Percentiles rank a stretch among this genome's conserved stretches.
phyloP scores from a whole-genome alignment of 2,113 vertebrate species.

The Murina feae region DNA sequence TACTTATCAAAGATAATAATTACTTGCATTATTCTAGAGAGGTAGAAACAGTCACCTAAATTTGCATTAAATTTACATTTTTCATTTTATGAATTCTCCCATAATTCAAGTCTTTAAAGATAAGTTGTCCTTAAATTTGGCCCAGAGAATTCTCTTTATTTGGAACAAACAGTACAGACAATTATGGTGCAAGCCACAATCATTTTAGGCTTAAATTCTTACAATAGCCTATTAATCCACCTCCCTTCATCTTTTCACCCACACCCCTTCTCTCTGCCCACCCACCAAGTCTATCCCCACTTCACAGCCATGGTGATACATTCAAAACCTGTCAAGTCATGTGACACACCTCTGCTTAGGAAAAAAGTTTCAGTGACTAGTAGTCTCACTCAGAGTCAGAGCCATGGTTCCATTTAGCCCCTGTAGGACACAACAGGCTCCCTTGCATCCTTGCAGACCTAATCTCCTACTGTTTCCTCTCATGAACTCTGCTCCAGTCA shows the following conservation, averaged over 20 bases:
- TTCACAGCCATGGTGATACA: background rate
- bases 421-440: accelerated
- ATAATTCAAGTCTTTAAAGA: background rate
- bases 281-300: background rate
- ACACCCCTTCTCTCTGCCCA: no score
- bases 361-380: background rate
- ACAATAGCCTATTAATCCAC: background rate
- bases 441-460: background rate
- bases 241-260: background rate
- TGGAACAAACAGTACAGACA: background rate
- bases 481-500: background rate
- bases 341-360: background rate
- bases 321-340: background rate
- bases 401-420: background rate
- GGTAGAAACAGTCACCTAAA: background rate
- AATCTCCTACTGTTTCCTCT: background rate
- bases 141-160: background rate
- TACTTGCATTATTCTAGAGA: background rate
- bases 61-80: background rate
- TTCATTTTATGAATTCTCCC: background rate
- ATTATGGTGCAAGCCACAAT: background rate
- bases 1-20: background rate
- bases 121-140: background rate
- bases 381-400: background rate
- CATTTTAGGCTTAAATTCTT: background rate